A percentile compares a stretch with the other conserved stretches of the same genome.
phyloP scores from a whole-genome alignment of 2,888 invertebrate genomes.

The Neocrepidodera transversa region DNA sequence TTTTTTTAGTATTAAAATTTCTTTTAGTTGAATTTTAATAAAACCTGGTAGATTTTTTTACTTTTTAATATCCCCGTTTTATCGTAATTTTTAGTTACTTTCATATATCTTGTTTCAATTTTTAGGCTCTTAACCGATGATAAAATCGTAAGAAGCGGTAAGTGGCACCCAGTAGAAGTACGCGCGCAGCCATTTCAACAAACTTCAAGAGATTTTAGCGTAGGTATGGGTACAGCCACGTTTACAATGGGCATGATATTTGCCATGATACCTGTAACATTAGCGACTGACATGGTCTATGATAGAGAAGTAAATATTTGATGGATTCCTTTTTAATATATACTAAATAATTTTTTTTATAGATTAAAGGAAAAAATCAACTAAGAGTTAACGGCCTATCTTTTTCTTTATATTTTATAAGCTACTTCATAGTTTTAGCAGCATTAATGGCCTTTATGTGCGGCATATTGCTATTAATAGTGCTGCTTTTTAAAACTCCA shows the following conservation, averaged over 20 bases:
- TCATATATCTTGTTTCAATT: no score
- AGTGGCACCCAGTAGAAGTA: slow-evolving; percentile 69
- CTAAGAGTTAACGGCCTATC: slow-evolving; percentile 81
- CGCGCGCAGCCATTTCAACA: slow-evolving; percentile 75
- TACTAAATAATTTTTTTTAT: slow-evolving; percentile 45
- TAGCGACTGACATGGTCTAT: slow-evolving; percentile 82
- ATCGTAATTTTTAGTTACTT: no score
- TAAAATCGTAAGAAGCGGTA: background rate
- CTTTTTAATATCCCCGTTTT: no score
- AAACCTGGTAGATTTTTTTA: no score
- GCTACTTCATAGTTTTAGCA: slow-evolving; percentile 76
- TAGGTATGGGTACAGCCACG: slow-evolving; percentile 76
- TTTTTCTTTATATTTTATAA: slow-evolving; percentile 76
- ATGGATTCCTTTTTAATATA: no score
- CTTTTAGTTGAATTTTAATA: no score
- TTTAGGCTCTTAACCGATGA: slow-evolving; percentile 31
- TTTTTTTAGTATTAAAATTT: no score
- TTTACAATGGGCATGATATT: slow-evolving; percentile 84
- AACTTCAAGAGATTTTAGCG: slow-evolving; percentile 75
- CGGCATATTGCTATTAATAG: slow-evolving; percentile 68
- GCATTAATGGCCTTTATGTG: slow-evolving; percentile 74
- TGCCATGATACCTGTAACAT: slow-evolving; percentile 76
- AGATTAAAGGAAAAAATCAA: slow-evolving; percentile 85
- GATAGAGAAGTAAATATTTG: slow-evolving; percentile 77
- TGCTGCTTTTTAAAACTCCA: slow-evolving; percentile 74